Evolutionary conservation across 2,888 invertebrate genomes (phyloP).

Genomic region (Rhingia rostrata): DNA sequence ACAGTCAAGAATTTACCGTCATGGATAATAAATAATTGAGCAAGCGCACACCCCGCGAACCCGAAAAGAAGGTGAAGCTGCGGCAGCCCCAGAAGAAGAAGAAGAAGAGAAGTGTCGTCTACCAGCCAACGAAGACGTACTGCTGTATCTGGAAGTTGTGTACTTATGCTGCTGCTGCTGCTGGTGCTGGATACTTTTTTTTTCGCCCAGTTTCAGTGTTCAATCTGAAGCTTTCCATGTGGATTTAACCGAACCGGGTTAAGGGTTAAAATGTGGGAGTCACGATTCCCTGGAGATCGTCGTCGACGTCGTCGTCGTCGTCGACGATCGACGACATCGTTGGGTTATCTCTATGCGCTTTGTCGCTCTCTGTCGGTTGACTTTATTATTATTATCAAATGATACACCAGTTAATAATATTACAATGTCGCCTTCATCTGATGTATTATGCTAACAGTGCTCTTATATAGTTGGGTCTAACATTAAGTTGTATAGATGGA

Average conservation of each 20-base stretch:
- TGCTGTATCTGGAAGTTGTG: conserved; percentile 34
- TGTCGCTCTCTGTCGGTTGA: conserved; percentile 76
- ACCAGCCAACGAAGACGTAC: conserved; percentile 55
- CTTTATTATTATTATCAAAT: conserved; percentile 71
- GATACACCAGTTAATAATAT: conserved; percentile 68
- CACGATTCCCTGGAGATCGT: conserved; percentile 79
- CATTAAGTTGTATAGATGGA: conserved; percentile 54
- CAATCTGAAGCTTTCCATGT: conserved; percentile 49
- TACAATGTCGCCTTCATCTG: conserved; percentile 58
- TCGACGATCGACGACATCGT: conserved; percentile 46
- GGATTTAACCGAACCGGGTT: conserved; percentile 76
- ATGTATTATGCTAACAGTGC: conserved; percentile 40
- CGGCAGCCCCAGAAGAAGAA: neutral
- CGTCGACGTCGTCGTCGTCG: conserved; percentile 72
- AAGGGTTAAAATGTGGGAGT: conserved; percentile 83
- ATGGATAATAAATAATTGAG: conserved; percentile 72
- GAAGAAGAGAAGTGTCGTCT: conserved; percentile 56
- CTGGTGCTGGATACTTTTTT: conserved; percentile 52
- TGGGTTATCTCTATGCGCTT: conserved; percentile 78
- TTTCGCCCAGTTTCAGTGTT: neutral
- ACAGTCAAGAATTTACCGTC: conserved; percentile 71
- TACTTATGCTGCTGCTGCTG: conserved; percentile 33
- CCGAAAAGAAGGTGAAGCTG: conserved; percentile 13
- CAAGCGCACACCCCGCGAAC: conserved; percentile 30
- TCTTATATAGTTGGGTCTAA: neutral